Conservation (phyloP, 1,140 invertebrate genomes). For the Megathymus violae region DNA sequence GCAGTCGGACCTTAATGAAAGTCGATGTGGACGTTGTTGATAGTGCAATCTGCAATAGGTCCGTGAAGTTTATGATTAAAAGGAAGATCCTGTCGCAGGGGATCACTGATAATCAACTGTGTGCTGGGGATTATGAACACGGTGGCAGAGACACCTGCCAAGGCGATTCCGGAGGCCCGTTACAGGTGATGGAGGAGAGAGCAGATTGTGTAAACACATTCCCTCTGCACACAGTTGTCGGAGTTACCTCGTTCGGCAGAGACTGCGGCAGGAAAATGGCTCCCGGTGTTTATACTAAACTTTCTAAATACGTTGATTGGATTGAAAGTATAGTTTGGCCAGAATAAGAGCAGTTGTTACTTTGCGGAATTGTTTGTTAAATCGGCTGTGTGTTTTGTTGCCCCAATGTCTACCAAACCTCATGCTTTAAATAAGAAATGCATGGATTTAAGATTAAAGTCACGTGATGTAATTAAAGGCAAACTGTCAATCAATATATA, state of each 20-base stretch:
- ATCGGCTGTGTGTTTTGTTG: too few species aligned
- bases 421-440: too few species aligned
- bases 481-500: too few species aligned
- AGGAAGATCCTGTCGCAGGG: slow-evolving; percentile 92
- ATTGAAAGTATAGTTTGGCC: slow-evolving; percentile 86
- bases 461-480: too few species aligned
- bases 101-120: slow-evolving; percentile 85
- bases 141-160: slow-evolving; percentile 86
- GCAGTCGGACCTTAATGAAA: slow-evolving; percentile 79
- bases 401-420: too few species aligned
- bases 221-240: slow-evolving; percentile 82
- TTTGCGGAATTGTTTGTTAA: not conserved
- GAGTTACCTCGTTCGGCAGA: slow-evolving; percentile 88
- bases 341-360: not conserved
- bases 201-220: slow-evolving; percentile 65
- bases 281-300: slow-evolving; percentile 88
- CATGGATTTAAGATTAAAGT: too few species aligned
- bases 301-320: slow-evolving; percentile 88
- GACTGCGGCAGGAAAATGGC: slow-evolving; percentile 84
- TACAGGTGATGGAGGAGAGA: slow-evolving; percentile 80
- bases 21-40: slow-evolving; percentile 72
- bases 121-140: slow-evolving; percentile 84
- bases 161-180: slow-evolving; percentile 88
- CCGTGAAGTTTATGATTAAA: slow-evolving; percentile 84
- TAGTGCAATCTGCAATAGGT: slow-evolving; percentile 63